phyloP scores from a whole-genome alignment of 2,888 invertebrate genomes.

The Leucophora obtusa region DNA sequence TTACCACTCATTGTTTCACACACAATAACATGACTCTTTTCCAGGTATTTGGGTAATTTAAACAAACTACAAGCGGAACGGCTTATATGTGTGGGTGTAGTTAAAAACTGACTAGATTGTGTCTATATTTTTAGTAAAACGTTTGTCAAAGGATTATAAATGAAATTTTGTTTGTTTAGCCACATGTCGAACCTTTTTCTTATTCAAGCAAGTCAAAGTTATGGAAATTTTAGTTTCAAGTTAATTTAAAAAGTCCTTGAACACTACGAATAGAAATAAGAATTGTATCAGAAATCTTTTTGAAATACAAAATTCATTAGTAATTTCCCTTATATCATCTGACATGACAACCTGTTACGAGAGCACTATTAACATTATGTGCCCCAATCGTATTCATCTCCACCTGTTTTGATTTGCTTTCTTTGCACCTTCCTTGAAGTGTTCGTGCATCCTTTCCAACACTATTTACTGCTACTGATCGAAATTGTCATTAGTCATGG shows the following conservation, averaged over 20 bases:
- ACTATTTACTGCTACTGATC: slow-evolving; percentile 42
- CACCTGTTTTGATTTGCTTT: slow-evolving; percentile 17
- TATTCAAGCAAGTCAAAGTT: slow-evolving; percentile 11
- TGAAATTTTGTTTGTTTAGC: slow-evolving; percentile 18
- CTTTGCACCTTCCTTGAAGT: slow-evolving; percentile 59
- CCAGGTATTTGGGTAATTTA: slow-evolving; percentile 38
- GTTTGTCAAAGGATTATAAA: slow-evolving; percentile 34
- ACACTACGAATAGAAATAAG: background rate
- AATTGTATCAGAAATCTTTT: background rate
- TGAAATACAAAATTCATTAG: background rate
- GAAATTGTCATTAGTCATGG: slow-evolving; percentile 62
- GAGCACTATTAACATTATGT: slow-evolving; percentile 1
- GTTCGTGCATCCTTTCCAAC: slow-evolving; percentile 30
- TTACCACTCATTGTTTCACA: slow-evolving; percentile 40
- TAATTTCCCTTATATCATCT: slow-evolving; percentile 38
- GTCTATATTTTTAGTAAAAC: background rate
- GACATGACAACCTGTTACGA: slow-evolving; percentile 53
- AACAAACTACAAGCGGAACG: slow-evolving; percentile 17
- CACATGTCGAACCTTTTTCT: slow-evolving; percentile 12
- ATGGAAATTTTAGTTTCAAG: background rate
- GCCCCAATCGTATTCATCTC: background rate
- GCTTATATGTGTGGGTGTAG: background rate
- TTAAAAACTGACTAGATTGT: background rate
- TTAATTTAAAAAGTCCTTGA: background rate
- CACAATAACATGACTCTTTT: slow-evolving; percentile 22